Base-by-base conservation (phyloP, 1,140 invertebrate genomes). In the Rhopalosiphum padi region DNA sequence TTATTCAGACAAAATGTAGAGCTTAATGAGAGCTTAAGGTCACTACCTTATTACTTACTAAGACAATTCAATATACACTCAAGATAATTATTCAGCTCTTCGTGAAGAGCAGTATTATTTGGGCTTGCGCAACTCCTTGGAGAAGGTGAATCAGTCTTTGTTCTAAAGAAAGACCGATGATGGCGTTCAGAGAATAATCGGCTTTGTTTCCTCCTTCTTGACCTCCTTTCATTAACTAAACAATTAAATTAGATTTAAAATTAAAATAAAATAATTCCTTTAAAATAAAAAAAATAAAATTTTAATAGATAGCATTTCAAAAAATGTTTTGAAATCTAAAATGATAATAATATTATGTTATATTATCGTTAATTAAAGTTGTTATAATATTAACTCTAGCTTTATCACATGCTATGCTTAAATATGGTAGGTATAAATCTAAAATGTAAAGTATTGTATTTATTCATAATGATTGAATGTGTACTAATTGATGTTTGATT, bases 11-110 rank as follows among this genome's bases (percentile, higher is more conserved):
- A 77, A 77, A 77, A n/a, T 77, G 2, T 18, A n/a, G 21, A 77
- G 0, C 15, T 77, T 18, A n/a, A 21, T 68, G 15, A n/a, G 9
- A n/a, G 11, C n/a, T n/a, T n/a, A n/a, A n/a, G n/a, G n/a, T n/a
- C n/a, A n/a, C n/a, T n/a, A 30, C 30, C 30, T 9, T 68, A n/a
- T 68, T 68, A 93, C 91, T 93, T 86, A 93, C 91, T 55, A 3
- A 93, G 82, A 55, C 82, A 93, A 37, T 48, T 93, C 9, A 93
- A 93, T 53, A 93, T 85, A 55, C 46, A 93, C 25, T 18, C 48
- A 18, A 93, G 77, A 37, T 93, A 93, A 93, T 93, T 51, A 55
- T 93, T 93, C 2, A 93, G 15, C 30, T 93, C 91, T 8, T 35
- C 35, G 1, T 93, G 77, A 21, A 85, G 15, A 51, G 25, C 48